Conservation (phyloP, 2,888 invertebrate species). For the Leptinotarsa tumamoca region DNA sequence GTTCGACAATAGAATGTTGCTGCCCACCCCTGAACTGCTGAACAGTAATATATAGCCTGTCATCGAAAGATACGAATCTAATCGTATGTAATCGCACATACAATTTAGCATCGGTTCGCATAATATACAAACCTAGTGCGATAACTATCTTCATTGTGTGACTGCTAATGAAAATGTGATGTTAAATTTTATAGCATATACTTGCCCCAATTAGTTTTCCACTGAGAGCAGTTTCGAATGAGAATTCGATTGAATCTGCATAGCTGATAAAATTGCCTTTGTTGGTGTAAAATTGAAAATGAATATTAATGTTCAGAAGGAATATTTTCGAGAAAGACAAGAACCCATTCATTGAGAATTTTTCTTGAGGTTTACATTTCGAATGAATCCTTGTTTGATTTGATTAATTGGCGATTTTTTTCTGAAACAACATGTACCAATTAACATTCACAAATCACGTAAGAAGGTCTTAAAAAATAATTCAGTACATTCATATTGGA, state of each 20-base stretch:
- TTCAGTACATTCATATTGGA: too few relatives aligned
- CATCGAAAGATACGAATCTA: slow-evolving; percentile 44
- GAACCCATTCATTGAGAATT: too few relatives aligned
- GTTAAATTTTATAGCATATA: slow-evolving; percentile 44
- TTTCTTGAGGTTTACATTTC: too few relatives aligned
- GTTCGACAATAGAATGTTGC: slow-evolving; percentile 10
- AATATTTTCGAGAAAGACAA: slow-evolving; percentile 30
- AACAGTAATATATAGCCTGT: slow-evolving; percentile 42
- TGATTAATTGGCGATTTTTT: too few relatives aligned
- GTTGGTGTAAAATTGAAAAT: background rate
- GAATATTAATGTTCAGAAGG: background rate
- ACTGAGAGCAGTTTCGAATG: background rate
- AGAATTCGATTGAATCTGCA: background rate
- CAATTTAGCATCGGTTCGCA: slow-evolving; percentile 37
- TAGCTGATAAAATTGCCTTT: background rate
- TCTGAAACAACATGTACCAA: too few relatives aligned
- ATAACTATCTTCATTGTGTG: slow-evolving; percentile 40
- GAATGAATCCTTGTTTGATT: too few relatives aligned
- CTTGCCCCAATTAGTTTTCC: background rate
- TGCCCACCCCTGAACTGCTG: slow-evolving; percentile 6
- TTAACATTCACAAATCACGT: too few relatives aligned
- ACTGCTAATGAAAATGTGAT: slow-evolving; percentile 39
- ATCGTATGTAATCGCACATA: slow-evolving; percentile 37
- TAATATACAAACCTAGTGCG: slow-evolving; percentile 25
- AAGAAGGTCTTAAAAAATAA: too few relatives aligned